Percentiles rank a stretch among this genome's conserved stretches.
Evolutionary conservation across 2,797 vertebrate genomes (phyloP).

Genomic region (Gallirallus australis): DNA sequence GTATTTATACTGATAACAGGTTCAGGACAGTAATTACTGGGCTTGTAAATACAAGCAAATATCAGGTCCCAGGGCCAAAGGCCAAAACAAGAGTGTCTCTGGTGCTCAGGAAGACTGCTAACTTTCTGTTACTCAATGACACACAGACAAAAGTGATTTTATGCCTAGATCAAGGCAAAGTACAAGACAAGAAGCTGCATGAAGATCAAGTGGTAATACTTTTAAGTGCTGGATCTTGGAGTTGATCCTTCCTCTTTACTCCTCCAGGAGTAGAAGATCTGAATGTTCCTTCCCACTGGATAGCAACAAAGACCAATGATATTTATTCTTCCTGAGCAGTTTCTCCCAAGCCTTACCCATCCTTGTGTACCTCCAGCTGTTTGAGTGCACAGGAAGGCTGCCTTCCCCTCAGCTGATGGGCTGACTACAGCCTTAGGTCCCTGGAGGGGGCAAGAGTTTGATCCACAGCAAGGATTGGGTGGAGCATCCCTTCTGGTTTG

Average conservation of each 20-base stretch:
- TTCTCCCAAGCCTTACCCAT: neutral
- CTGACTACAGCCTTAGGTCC: fast-evolving
- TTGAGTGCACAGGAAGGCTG: neutral
- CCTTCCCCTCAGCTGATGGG: neutral
- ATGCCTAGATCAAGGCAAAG: conserved; percentile 32
- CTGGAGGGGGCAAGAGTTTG: neutral
- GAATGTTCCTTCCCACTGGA: neutral
- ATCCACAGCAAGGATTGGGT: neutral
- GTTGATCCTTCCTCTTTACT: neutral
- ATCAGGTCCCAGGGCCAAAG: conserved; percentile 60
- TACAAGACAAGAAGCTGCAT: neutral
- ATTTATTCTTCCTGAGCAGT: neutral
- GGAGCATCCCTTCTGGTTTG: neutral
- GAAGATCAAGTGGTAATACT: neutral
- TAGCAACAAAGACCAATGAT: neutral
- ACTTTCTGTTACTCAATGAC: conserved; percentile 51
- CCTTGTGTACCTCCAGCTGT: neutral
- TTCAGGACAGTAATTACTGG: conserved; percentile 68
- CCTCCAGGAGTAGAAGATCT: neutral
- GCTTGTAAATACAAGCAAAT: conserved; percentile 70
- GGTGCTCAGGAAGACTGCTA: conserved; percentile 30
- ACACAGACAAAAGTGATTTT: conserved; percentile 59
- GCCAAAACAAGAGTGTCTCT: conserved; percentile 62
- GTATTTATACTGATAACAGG: conserved; percentile 76
- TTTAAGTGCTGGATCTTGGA: neutral